Evolutionary conservation across 2,113 vertebrate genomes (phyloP).

Genomic region (Oenanthe melanoleuca): DNA sequence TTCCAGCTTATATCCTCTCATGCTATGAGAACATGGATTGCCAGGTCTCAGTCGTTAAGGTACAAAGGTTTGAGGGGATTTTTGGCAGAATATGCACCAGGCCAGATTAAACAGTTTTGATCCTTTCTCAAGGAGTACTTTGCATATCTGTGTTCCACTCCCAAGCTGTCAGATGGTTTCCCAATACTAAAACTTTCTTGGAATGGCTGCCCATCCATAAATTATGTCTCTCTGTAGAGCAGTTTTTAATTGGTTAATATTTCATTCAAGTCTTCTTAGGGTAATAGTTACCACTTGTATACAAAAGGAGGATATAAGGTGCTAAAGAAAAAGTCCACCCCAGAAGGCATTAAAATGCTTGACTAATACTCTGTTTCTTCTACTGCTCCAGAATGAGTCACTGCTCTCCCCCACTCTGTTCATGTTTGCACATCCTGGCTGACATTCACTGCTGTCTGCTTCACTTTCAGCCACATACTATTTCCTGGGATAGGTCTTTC

Average conservation of each 20-base stretch:
- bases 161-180: background rate
- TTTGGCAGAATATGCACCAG: background rate
- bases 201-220: background rate
- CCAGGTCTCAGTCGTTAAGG: background rate
- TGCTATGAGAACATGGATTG: conserved; percentile 14
- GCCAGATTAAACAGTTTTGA: conserved; percentile 17
- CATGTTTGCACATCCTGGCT: background rate
- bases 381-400: background rate
- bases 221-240: background rate
- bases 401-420: background rate
- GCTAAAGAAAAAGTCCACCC: background rate
- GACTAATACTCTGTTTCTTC: background rate
- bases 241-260: conserved; percentile 31
- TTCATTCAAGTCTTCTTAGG: background rate
- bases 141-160: background rate
- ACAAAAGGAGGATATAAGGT: background rate
- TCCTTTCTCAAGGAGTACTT: background rate
- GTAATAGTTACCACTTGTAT: conserved; percentile 18
- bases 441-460: background rate
- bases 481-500: background rate
- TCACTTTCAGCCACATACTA: background rate
- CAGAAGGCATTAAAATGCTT: background rate
- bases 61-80: conserved; percentile 5
- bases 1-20: conserved; percentile 32
- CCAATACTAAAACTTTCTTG: conserved; percentile 48